These are phyloP conservation scores for Nasonia giraulti DNA, from an alignment of 1,140 invertebrate genomes.

Conservation along the genomic window DNA sequence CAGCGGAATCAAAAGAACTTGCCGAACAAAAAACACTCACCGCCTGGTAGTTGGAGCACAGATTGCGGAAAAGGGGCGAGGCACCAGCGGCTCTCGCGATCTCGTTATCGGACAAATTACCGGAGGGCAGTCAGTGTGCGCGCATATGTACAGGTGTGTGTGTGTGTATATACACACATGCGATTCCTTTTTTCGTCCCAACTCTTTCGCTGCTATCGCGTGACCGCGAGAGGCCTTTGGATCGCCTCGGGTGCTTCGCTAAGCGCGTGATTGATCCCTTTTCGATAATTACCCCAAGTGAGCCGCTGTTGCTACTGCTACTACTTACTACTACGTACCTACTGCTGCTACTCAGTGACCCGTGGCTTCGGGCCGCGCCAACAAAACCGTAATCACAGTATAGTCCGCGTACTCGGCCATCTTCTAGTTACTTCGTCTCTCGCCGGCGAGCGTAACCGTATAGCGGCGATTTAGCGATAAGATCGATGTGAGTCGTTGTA, in stretches of 20 bases:
- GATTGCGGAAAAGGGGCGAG: conserved; percentile 9
- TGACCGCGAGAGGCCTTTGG: conserved; percentile 39
- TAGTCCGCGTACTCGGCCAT: no score
- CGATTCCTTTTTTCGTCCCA: conserved; percentile 27
- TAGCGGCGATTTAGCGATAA: no score
- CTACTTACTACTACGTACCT: no score
- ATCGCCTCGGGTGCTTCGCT: conserved; percentile 40
- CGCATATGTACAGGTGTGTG: neutral
- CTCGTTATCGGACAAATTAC: conserved; percentile 60
- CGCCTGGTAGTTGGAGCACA: neutral
- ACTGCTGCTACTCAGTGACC: neutral
- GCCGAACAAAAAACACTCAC: neutral
- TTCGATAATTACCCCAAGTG: conserved; percentile 65
- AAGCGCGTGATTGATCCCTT: conserved; percentile 67
- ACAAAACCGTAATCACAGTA: no score
- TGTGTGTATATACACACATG: neutral
- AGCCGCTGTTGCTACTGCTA: neutral
- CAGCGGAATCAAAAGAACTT: neutral
- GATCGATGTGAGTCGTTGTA: no score
- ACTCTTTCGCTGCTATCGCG: conserved; percentile 36
- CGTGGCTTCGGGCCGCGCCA: no score
- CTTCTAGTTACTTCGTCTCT: no score
- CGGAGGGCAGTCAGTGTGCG: conserved; percentile 3
- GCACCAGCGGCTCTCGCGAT: conserved; percentile 22
- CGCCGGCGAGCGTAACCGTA: no score